phyloP scores from a whole-genome alignment of 2,113 vertebrate species.

The Amazona guildingii region DNA sequence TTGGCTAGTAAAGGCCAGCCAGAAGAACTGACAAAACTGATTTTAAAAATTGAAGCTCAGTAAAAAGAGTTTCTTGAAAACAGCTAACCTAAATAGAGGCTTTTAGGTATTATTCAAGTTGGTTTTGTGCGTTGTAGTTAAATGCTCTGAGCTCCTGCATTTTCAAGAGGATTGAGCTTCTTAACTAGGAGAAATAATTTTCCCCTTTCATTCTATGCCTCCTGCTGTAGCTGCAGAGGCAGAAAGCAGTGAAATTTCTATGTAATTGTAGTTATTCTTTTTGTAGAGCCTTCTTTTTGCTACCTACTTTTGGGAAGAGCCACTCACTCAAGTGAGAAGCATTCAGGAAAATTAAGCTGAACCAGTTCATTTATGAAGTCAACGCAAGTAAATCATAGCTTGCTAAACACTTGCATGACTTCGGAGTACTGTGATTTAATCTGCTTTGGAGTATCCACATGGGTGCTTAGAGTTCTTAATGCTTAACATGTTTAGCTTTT shows the following conservation, averaged over 20 bases:
- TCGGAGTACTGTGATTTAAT: constrained; percentile 5
- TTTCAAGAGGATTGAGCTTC: background rate
- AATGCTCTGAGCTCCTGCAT: background rate
- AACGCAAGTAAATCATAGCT: background rate
- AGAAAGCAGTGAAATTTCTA: background rate
- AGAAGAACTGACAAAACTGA: background rate
- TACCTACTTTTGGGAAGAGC: background rate
- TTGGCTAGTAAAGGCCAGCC: background rate
- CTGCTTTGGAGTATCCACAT: constrained; percentile 24
- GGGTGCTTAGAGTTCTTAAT: background rate
- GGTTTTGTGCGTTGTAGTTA: background rate
- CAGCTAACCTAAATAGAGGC: background rate
- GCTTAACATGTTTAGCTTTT: constrained; percentile 7
- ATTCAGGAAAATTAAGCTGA: background rate
- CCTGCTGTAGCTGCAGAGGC: background rate
- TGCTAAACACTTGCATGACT: background rate
- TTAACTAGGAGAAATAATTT: background rate
- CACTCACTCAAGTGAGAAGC: background rate
- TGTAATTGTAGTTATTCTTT: background rate
- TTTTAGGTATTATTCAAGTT: background rate
- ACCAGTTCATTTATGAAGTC: background rate
- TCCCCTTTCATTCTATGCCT: background rate
- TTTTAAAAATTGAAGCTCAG: background rate
- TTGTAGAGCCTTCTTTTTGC: background rate
- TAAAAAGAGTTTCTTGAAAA: background rate